These are phyloP conservation scores for Drosophila repletoides DNA, from an alignment of 1,140 invertebrate species.

Conservation along the genomic window DNA sequence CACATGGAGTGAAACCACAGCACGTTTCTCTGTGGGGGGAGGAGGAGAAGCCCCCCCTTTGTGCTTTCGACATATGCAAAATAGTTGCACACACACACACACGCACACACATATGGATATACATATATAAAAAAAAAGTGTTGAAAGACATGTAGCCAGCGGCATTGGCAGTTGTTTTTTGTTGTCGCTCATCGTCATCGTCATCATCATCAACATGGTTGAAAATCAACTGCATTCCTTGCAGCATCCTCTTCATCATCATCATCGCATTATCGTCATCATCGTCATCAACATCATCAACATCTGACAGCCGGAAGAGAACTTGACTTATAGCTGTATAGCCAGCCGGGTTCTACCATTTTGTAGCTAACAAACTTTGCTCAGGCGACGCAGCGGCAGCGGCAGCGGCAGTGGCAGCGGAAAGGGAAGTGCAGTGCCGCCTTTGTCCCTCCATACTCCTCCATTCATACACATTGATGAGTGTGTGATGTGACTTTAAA, in stretches of 20 bases:
- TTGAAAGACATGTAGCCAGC: constrained; percentile 48
- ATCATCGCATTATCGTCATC: constrained; percentile 33
- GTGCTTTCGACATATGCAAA: constrained; percentile 59
- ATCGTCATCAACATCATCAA: constrained; percentile 30
- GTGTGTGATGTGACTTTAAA: constrained; percentile 39
- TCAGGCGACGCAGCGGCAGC: constrained; percentile 63
- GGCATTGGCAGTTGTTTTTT: constrained; percentile 46
- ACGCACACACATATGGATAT: too few species aligned
- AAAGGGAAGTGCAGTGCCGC: constrained; percentile 63
- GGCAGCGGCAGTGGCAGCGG: constrained; percentile 77
- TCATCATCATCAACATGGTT: background rate
- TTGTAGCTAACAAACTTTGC: constrained; percentile 47
- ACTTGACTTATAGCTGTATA: constrained; percentile 61
- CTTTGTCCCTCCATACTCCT: background rate
- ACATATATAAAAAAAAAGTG: constrained; percentile 59
- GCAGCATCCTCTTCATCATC: background rate
- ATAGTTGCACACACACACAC: too few species aligned
- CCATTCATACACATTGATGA: background rate
- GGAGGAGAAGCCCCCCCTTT: background rate
- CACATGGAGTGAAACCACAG: constrained; percentile 24
- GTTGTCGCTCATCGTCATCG: constrained; percentile 1
- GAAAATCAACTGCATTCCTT: background rate
- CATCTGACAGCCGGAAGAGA: constrained; percentile 57
- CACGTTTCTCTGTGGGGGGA: background rate
- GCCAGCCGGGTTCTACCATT: constrained; percentile 12